Conservation (phyloP, 1,140 invertebrate species). For the Diabrotica undecimpunctata region DNA sequence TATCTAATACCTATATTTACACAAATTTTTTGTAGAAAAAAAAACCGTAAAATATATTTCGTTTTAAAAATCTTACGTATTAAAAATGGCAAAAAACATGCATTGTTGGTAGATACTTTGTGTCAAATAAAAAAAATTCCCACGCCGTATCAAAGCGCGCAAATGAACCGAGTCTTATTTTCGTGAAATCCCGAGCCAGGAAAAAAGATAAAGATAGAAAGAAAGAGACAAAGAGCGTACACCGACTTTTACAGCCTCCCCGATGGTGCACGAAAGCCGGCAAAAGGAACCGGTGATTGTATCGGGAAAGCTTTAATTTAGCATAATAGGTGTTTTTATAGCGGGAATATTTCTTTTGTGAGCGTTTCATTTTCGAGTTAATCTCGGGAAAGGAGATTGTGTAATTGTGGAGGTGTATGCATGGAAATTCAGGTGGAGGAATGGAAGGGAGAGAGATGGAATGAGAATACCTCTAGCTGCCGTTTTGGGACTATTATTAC, state of each 20-base stretch:
- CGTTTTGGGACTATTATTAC: not conserved
- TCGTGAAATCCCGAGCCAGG: not conserved
- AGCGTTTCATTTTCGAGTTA: constrained; percentile 16
- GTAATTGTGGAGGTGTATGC: constrained; percentile 15
- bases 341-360: constrained; percentile 18
- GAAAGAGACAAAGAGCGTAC: not conserved
- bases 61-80: no score
- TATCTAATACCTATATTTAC: no score
- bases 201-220: not conserved
- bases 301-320: constrained; percentile 18
- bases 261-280: constrained; percentile 1
- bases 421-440: constrained; percentile 6
- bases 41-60: no score
- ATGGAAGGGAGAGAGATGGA: not conserved
- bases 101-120: not conserved
- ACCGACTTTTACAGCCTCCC: not conserved
- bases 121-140: not conserved
- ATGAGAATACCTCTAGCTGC: not conserved
- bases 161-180: not conserved
- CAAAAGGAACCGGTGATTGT: constrained; percentile 8
- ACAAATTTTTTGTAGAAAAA: no score
- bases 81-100: no score
- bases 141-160: not conserved
- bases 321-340: constrained; percentile 18
- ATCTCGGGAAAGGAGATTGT: constrained; percentile 9